Percentiles rank a stretch among this genome's conserved stretches.
Conservation (phyloP, 2,888 invertebrate genomes). For the Oligia fasciuncula region DNA sequence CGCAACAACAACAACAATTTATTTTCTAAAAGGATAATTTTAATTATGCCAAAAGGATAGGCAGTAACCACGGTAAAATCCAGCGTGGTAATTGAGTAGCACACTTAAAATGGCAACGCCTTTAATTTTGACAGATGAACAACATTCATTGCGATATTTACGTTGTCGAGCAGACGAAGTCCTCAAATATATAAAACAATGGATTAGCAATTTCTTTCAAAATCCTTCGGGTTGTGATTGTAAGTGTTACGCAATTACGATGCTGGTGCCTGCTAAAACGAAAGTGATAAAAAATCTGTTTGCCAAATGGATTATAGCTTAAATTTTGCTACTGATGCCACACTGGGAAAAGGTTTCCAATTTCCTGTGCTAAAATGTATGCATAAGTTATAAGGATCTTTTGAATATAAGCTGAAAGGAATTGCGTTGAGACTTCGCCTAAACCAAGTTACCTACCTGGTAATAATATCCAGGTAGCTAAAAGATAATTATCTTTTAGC, state of each 20-base stretch:
- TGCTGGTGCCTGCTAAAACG: not conserved
- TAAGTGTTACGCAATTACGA: not conserved
- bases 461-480: slow-evolving; percentile 29
- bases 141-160: not conserved
- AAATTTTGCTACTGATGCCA: not conserved
- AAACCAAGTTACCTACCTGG: not conserved
- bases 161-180: too few species aligned
- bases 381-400: not conserved
- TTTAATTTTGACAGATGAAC: not conserved
- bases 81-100: too few species aligned
- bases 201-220: not conserved
- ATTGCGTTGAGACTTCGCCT: not conserved
- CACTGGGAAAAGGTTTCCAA: not conserved
- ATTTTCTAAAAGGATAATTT: not conserved
- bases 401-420: not conserved
- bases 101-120: too few species aligned
- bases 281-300: not conserved
- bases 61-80: too few species aligned
- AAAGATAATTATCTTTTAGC: too few species aligned
- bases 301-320: not conserved
- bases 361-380: not conserved
- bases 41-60: not conserved
- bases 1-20: not conserved
- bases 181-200: too few species aligned
- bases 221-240: not conserved